Percentiles rank a stretch among this genome's conserved stretches.
Conservation (phyloP, 2,797 vertebrate genomes). For the Sardinella longiceps region DNA sequence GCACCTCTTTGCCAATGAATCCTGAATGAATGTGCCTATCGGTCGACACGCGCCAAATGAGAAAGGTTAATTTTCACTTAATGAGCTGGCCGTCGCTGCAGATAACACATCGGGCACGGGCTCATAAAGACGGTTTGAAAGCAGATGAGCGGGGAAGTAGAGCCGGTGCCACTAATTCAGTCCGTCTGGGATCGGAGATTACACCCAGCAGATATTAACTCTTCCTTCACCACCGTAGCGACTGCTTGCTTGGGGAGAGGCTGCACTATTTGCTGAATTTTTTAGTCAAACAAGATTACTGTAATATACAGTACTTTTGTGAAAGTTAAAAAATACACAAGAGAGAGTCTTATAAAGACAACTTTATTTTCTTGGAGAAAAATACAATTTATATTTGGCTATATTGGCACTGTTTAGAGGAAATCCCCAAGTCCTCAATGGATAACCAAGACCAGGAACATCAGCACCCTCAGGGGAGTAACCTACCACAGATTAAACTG, state of each 20-base stretch:
- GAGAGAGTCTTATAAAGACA: too few species aligned
- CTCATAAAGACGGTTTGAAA: slow-evolving; percentile 49
- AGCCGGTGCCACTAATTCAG: neutral
- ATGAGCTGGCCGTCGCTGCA: slow-evolving; percentile 50
- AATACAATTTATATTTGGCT: too few species aligned
- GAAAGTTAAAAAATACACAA: too few species aligned
- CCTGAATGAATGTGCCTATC: neutral
- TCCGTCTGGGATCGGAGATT: neutral
- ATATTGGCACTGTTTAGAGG: too few species aligned
- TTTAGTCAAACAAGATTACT: neutral
- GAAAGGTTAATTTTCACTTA: slow-evolving; percentile 49
- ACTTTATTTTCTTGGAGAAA: too few species aligned
- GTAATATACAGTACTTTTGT: too few species aligned
- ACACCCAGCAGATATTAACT: neutral
- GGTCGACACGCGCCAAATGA: neutral
- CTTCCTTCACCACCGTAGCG: neutral
- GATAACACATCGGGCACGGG: slow-evolving; percentile 61
- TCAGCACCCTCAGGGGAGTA: too few species aligned
- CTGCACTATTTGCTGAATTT: neutral
- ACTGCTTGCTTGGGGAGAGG: neutral
- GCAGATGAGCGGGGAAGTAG: neutral
- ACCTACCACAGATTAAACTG: too few species aligned
- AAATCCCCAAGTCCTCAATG: too few species aligned
- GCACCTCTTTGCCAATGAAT: neutral
- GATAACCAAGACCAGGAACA: too few species aligned